Conservation (phyloP, 2,797 vertebrate species). For the Pangasius macronema region DNA sequence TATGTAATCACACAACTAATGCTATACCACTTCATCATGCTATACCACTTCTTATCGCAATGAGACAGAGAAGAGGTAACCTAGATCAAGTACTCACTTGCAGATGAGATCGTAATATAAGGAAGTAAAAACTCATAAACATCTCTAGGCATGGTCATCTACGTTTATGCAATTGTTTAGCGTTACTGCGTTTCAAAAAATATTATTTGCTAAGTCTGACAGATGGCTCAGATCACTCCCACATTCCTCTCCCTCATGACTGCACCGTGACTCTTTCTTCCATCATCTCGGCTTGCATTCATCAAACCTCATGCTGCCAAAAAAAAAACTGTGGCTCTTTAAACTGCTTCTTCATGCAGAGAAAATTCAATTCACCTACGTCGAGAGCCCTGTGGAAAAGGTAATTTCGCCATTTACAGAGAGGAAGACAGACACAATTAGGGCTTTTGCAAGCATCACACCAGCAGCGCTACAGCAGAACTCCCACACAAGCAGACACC, state of each 20-base stretch:
- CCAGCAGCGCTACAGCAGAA: slow-evolving; percentile 43
- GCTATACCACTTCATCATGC: neutral
- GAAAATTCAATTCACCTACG: slow-evolving; percentile 57
- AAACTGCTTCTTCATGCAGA: slow-evolving; percentile 49
- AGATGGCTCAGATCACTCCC: slow-evolving; percentile 54
- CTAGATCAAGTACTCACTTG: slow-evolving; percentile 21
- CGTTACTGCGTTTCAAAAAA: slow-evolving; percentile 43
- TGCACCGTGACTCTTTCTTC: slow-evolving; percentile 47
- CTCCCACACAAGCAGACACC: slow-evolving; percentile 45
- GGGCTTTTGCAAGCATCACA: slow-evolving; percentile 55
- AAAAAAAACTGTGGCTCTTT: slow-evolving; percentile 45
- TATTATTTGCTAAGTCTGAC: slow-evolving; percentile 50
- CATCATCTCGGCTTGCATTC: slow-evolving; percentile 49
- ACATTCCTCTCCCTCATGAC: slow-evolving; percentile 52
- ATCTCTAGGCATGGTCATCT: slow-evolving; percentile 3
- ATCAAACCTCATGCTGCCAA: slow-evolving; percentile 53
- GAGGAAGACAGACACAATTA: slow-evolving; percentile 60
- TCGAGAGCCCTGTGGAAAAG: slow-evolving; percentile 47
- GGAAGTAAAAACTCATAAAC: slow-evolving; percentile 11
- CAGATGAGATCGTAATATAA: slow-evolving; percentile 18
- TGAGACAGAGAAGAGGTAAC: slow-evolving; percentile 11
- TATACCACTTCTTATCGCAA: slow-evolving; percentile 16
- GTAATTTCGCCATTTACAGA: slow-evolving; percentile 56
- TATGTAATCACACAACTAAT: slow-evolving; percentile 11
- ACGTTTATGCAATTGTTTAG: slow-evolving; percentile 30